phyloP scores from a whole-genome alignment of 2,797 vertebrate species.

The Gastrophryne carolinensis region DNA sequence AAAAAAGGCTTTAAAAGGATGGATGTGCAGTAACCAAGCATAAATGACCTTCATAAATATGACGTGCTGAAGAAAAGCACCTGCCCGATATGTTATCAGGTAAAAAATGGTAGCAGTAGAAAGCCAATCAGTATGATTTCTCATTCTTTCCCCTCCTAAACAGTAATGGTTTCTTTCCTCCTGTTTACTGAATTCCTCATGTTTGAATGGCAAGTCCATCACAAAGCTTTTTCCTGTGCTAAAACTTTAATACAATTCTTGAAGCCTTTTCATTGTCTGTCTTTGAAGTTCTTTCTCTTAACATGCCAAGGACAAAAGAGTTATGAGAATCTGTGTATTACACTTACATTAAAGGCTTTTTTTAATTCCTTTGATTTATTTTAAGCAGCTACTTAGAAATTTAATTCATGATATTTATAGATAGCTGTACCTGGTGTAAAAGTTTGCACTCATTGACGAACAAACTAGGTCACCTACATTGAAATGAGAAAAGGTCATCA shows the following conservation, averaged over 20 bases:
- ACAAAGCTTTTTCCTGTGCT: conserved; percentile 39
- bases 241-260: conserved; percentile 46
- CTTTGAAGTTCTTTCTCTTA: conserved; percentile 57
- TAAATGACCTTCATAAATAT: too few relatives aligned
- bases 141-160: not conserved
- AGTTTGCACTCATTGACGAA: conserved; percentile 54
- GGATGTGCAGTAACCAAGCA: too few relatives aligned
- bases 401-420: conserved; percentile 59
- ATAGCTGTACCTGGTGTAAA: conserved; percentile 61
- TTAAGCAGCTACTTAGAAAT: conserved; percentile 61
- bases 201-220: conserved; percentile 28
- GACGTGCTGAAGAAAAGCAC: too few relatives aligned
- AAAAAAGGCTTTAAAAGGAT: too few relatives aligned
- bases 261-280: conserved; percentile 40
- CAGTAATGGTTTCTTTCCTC: conserved; percentile 9
- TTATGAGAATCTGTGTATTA: conserved; percentile 61
- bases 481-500: conserved; percentile 62
- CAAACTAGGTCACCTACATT: conserved; percentile 52
- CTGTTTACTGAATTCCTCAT: conserved; percentile 33
- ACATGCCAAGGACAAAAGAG: conserved; percentile 60
- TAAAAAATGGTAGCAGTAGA: not conserved
- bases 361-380: conserved; percentile 60
- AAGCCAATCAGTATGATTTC: not conserved
- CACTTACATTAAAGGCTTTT: conserved; percentile 60
- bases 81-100: too few relatives aligned